phyloP scores from a whole-genome alignment of 2,888 invertebrate species.

The Psococerastis gibbosa region DNA sequence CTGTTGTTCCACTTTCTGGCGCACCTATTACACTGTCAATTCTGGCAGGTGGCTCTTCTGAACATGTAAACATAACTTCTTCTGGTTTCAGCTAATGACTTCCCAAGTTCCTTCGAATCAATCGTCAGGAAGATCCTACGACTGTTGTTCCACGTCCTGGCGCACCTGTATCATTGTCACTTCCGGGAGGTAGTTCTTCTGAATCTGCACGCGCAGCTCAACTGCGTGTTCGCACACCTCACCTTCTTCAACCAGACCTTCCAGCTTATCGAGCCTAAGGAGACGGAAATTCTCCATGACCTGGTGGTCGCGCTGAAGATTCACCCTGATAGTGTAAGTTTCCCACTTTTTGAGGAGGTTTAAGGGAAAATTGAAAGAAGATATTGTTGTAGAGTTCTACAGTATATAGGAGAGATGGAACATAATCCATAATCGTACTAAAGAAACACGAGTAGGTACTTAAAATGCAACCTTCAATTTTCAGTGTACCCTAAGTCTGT shows the following conservation, averaged over 20 bases:
- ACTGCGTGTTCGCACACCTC: constrained; percentile 93
- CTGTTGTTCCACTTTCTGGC: constrained; percentile 95
- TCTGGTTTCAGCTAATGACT: constrained; percentile 59
- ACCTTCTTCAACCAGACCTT: constrained; percentile 70
- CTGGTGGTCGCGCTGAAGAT: constrained; percentile 58
- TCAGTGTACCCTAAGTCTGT: too few species aligned
- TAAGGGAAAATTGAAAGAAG: too few species aligned
- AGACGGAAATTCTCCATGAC: constrained; percentile 86
- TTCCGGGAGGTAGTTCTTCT: constrained; percentile 87
- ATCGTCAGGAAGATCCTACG: constrained; percentile 92
- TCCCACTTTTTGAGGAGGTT: too few species aligned
- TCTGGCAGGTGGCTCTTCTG: constrained; percentile 83
- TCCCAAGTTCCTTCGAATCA: constrained; percentile 84
- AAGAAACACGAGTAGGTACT: too few species aligned
- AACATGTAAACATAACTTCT: constrained; percentile 81
- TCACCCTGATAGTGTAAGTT: constrained; percentile 13
- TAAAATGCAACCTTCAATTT: too few species aligned
- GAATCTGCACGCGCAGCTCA: constrained; percentile 88
- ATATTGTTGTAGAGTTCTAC: too few species aligned
- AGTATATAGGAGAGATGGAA: too few species aligned
- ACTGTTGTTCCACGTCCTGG: constrained; percentile 93
- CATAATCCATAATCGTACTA: too few species aligned
- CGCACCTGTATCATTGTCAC: constrained; percentile 95
- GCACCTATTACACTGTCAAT: constrained; percentile 95
- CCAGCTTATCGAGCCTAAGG: constrained; percentile 84